phyloP scores from a whole-genome alignment of 2,888 invertebrate species.

The Eilema caniola region DNA sequence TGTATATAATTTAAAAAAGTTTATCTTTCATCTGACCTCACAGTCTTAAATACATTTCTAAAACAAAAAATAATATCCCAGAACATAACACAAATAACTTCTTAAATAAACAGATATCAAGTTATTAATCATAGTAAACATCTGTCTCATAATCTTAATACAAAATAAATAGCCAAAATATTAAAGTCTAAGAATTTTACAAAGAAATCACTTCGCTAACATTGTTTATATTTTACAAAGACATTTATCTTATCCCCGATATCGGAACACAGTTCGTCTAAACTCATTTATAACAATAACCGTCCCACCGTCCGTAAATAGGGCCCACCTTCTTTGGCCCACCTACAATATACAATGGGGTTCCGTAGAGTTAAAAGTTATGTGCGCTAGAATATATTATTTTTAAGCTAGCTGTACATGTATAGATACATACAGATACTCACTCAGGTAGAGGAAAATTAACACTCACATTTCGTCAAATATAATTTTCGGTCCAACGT shows the following conservation, averaged over 20 bases:
- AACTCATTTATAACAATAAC: slow-evolving; percentile 53
- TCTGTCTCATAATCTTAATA: slow-evolving; percentile 11
- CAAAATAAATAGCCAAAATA: slow-evolving; percentile 14
- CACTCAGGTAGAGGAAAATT: too few species aligned
- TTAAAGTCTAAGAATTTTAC: slow-evolving; percentile 15
- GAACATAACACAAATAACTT: background rate
- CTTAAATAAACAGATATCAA: background rate
- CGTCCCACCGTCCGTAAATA: slow-evolving; percentile 38
- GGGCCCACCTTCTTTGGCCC: slow-evolving; percentile 18
- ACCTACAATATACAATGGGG: slow-evolving; percentile 11
- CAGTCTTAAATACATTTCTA: background rate
- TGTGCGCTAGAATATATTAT: background rate
- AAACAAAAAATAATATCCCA: too few species aligned
- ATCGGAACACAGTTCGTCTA: slow-evolving; percentile 41
- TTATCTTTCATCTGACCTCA: background rate
- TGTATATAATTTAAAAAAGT: too few species aligned
- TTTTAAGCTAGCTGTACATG: too few species aligned
- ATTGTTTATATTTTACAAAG: slow-evolving; percentile 37
- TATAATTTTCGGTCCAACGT: too few species aligned
- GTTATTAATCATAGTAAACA: background rate
- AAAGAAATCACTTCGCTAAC: slow-evolving; percentile 41
- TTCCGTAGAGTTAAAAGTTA: slow-evolving; percentile 6
- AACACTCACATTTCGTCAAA: too few species aligned
- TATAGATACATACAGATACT: too few species aligned
- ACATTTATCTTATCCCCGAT: slow-evolving; percentile 45